Percentiles rank a stretch among this genome's conserved stretches.
Conservation (phyloP, 2,888 invertebrate genomes). For the Lasioglossum lativentre region DNA sequence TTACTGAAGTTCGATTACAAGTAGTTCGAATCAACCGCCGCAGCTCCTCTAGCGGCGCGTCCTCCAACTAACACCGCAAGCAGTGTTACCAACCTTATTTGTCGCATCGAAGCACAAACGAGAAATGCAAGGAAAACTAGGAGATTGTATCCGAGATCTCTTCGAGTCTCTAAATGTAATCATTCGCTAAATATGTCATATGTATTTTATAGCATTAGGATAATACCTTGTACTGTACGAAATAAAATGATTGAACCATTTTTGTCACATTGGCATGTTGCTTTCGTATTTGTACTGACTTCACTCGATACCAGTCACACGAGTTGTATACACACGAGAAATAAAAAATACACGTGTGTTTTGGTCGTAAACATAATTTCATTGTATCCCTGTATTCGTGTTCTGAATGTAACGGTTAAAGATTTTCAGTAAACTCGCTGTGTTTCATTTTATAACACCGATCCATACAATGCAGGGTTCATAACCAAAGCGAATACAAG, state of each 20-base stretch:
- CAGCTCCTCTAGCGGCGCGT: conserved; percentile 30
- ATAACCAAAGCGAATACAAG: conserved; percentile 13
- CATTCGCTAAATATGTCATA: neutral
- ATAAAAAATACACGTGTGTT: conserved; percentile 32
- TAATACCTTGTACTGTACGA: neutral
- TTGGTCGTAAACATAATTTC: neutral
- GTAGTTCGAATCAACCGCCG: neutral
- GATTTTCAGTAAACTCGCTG: neutral
- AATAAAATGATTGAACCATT: neutral
- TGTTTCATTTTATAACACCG: conserved; percentile 6
- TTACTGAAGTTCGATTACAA: neutral
- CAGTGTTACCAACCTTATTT: conserved; percentile 31
- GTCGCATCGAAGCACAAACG: neutral
- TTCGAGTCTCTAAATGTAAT: neutral
- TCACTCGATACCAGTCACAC: conserved; percentile 12
- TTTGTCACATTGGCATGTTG: conserved; percentile 30
- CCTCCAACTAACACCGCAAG: neutral
- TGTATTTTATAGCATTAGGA: neutral
- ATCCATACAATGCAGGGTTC: neutral
- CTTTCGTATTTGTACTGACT: neutral
- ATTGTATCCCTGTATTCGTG: neutral
- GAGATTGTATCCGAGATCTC: too few species aligned
- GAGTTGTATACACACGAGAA: conserved; percentile 1
- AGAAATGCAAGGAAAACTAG: neutral
- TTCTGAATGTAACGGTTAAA: conserved; percentile 30